These are phyloP conservation scores for Haliclystus octoradiatus DNA, from an alignment of 30 jellyfish, hydroid and myxozoan species.

Conservation along the genomic window DNA sequence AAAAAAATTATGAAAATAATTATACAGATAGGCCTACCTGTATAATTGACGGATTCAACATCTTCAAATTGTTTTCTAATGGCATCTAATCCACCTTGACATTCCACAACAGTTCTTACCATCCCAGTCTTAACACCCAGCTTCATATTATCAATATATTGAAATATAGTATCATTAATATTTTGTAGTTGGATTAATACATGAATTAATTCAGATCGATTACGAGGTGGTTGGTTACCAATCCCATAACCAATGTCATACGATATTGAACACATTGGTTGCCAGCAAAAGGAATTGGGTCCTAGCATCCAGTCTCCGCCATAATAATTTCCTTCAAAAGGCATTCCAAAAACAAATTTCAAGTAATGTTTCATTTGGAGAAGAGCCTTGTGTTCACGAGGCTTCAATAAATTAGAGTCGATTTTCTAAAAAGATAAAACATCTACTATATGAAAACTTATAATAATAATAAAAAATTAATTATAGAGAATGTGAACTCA, in stretches of 20 bases:
- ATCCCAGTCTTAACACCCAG: conserved; percentile 76
- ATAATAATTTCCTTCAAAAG: conserved; percentile 54
- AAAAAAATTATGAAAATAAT: too few species aligned
- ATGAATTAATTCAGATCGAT: conserved; percentile 34
- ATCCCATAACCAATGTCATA: conserved; percentile 43
- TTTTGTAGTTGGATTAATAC: conserved; percentile 43
- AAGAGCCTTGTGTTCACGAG: conserved; percentile 82
- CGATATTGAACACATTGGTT: conserved; percentile 64
- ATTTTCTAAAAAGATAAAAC: conserved; percentile 40
- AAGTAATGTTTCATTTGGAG: conserved; percentile 62
- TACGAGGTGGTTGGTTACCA: conserved; percentile 54
- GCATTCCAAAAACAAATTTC: conserved; percentile 59
- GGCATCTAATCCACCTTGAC: conserved; percentile 73
- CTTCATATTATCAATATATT: conserved; percentile 57
- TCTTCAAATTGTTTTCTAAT: conserved; percentile 35
- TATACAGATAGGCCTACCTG: too few species aligned
- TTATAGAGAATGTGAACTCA: too few species aligned
- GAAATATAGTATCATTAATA: conserved; percentile 34
- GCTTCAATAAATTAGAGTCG: conserved; percentile 41
- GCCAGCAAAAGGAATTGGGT: conserved; percentile 76
- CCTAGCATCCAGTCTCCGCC: conserved; percentile 92
- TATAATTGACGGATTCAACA: too few species aligned
- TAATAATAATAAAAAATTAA: too few species aligned
- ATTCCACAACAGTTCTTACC: conserved; percentile 79
- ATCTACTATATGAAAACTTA: too few species aligned